Evolutionary conservation across 2,888 invertebrate species (phyloP), one percentile per base, ranked within the genome.

Genomic region (Boloria euphrosyne): DNA sequence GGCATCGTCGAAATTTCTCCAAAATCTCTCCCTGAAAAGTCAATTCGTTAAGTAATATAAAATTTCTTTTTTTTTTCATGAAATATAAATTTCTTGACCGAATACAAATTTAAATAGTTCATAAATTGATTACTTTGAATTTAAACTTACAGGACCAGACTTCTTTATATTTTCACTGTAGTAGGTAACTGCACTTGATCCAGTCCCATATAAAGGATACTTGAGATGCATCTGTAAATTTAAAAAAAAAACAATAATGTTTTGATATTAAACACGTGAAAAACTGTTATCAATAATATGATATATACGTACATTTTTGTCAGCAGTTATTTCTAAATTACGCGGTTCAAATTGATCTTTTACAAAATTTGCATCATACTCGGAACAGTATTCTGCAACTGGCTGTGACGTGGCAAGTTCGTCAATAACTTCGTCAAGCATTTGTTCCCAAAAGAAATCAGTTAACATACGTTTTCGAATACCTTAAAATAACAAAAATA

Each of bases 371-470:
- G 89, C 82, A 44, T 90, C 87, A 47, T 92, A 90, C 71, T 92
- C 92, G 0, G 92, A 80, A 68, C 90, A 90, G 63, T 90, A 90
- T 65, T 92, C 90, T 0, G 74, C 75, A 0, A 85, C 82, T 0
- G 87, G 85, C 38, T 87, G 81, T 10, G 85, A 78, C 0, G 86
- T 84, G 3, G 81, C 83, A 52, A 92, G 55, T 70, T 92, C 92
- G n/a, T 89, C 86, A 1, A 92, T 85, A 1, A 90, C 88, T 78
- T 92, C 92, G n/a, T 88, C 87, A 49, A 92, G 73, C 90, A 91
- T 91, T 85, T 92, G 89, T 72, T 90, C 91, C 91, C 90, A 92
- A 74, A 89, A 91, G 75, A 90, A 91, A 70, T 92, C 87, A 0
- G 85, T 89, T 14, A 92, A 74, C 88, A 92, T 85, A 27, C 85